Conservation (phyloP, 2,113 vertebrate species). For the Prionailurus viverrinus region DNA sequence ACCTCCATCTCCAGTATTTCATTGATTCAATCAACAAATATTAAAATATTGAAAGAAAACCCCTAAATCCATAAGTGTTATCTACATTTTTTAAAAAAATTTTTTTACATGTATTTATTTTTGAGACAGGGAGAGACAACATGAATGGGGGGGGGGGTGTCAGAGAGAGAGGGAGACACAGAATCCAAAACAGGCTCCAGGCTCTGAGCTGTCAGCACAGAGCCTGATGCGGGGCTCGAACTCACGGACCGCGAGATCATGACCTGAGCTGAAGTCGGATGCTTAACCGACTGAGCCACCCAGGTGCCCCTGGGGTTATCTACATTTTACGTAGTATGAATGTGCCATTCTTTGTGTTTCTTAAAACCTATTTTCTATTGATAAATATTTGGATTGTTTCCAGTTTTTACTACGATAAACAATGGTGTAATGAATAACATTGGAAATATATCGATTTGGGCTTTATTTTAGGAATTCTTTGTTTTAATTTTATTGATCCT, state of each 20-base stretch:
- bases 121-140: no score
- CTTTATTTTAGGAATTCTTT: background rate
- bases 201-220: no score
- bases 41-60: constrained; percentile 37
- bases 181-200: no score
- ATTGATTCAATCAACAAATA: constrained; percentile 9
- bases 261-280: no score
- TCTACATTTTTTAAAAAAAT: background rate
- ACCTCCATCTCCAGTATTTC: background rate
- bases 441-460: background rate
- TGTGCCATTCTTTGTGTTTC: background rate
- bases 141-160: no score
- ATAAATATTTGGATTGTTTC: background rate
- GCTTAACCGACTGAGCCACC: no score
- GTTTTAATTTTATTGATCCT: constrained; percentile 7
- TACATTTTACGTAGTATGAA: background rate
- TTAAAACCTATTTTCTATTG: background rate
- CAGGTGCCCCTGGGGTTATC: background rate
- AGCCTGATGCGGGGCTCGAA: no score
- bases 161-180: no score
- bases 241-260: no score
- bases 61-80: background rate
- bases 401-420: background rate
- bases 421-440: background rate
- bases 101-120: no score